Evolutionary conservation across 2,113 vertebrate species (phyloP).

Genomic region (Menura novaehollandiae): DNA sequence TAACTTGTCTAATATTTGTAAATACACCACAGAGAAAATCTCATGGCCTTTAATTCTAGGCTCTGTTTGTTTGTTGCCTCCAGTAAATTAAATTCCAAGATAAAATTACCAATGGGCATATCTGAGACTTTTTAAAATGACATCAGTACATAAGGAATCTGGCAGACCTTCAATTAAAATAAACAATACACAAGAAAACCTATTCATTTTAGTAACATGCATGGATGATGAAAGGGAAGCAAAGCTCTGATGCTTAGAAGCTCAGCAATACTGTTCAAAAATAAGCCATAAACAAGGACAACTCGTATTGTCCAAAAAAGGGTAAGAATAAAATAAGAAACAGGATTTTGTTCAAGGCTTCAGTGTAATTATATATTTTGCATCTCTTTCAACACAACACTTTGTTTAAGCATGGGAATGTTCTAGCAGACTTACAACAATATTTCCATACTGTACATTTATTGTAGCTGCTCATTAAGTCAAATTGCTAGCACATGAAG

Average conservation of each 20-base stretch:
- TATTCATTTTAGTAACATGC: not conserved
- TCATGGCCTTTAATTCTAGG: not conserved
- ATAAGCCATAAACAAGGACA: not conserved
- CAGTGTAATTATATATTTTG: conserved; percentile 26
- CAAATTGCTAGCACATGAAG: conserved; percentile 55
- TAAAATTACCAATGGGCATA: not conserved
- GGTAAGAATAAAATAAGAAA: not conserved
- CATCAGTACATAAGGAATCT: not conserved
- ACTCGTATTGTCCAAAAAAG: not conserved
- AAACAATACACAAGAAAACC: not conserved
- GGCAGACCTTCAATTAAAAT: conserved; percentile 4
- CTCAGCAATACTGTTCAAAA: not conserved
- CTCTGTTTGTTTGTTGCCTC: not conserved
- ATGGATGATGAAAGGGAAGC: not conserved
- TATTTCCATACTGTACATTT: conserved; percentile 49
- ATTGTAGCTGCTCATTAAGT: conserved; percentile 54
- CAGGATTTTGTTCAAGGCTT: conserved; percentile 26
- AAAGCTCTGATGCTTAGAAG: not conserved
- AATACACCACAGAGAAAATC: not conserved
- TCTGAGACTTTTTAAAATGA: not conserved
- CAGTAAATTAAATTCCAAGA: conserved; percentile 16
- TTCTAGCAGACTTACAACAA: conserved; percentile 27
- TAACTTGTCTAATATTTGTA: not conserved
- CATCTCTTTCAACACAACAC: not conserved
- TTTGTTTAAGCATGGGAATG: conserved; percentile 24